Evolutionary conservation across 2,113 vertebrate species (phyloP).

Genomic region (Sturnus vulgaris): DNA sequence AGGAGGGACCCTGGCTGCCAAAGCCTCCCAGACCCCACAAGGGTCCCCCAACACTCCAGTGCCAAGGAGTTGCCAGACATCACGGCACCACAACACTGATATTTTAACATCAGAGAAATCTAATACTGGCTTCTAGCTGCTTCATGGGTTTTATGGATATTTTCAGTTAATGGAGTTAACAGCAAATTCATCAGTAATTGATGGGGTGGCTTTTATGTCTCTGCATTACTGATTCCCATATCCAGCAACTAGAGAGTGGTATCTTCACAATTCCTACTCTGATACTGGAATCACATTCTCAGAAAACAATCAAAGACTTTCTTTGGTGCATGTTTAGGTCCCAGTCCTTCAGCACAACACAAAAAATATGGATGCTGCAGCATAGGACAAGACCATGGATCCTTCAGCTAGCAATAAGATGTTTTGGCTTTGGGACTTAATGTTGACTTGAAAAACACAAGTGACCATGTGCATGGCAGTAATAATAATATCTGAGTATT

Average conservation of each 20-base stretch:
- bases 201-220: not conserved
- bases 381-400: fast-evolving
- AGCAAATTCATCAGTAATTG: not conserved
- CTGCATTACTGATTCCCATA: not conserved
- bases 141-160: not conserved
- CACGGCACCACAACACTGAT: fast-evolving
- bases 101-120: not conserved
- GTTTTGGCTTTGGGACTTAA: not conserved
- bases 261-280: not conserved
- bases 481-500: not conserved
- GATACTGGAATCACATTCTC: not conserved
- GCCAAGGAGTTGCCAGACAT: not conserved
- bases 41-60: fast-evolving
- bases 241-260: not conserved
- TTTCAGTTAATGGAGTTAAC: not conserved
- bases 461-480: not conserved
- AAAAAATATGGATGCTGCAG: not conserved
- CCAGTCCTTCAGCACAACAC: not conserved
- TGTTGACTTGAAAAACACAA: not conserved
- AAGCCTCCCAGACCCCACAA: not conserved
- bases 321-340: not conserved
- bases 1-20: not conserved
- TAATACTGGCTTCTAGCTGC: not conserved
- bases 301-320: not conserved
- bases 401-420: not conserved